phyloP scores from a whole-genome alignment of 2,888 invertebrate species.

The Rhingia rostrata region DNA sequence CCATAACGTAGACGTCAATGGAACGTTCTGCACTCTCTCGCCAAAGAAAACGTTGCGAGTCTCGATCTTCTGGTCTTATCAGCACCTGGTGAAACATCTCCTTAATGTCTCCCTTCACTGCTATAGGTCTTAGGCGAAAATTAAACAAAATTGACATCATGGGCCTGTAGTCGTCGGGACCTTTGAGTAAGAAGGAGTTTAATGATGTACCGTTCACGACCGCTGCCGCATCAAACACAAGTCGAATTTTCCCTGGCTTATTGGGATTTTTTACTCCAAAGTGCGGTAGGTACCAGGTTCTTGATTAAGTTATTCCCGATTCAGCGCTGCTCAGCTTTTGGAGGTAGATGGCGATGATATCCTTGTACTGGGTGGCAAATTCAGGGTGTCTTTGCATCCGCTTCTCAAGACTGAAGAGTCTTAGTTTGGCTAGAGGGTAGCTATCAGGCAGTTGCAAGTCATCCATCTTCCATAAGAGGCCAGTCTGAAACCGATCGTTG shows the following conservation, averaged over 20 bases:
- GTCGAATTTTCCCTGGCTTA: slow-evolving; percentile 76
- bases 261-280: slow-evolving; percentile 74
- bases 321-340: slow-evolving; percentile 2
- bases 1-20: no score
- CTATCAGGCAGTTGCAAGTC: slow-evolving; percentile 44
- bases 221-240: slow-evolving; percentile 78
- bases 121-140: slow-evolving; percentile 76
- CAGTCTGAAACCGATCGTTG: no score
- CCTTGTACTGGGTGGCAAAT: no score
- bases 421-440: slow-evolving; percentile 37
- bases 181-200: slow-evolving; percentile 75
- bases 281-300: slow-evolving; percentile 76
- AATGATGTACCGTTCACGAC: slow-evolving; percentile 70
- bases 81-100: no score
- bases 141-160: slow-evolving; percentile 76
- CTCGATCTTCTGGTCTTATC: no score
- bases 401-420: slow-evolving; percentile 23
- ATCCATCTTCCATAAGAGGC: slow-evolving; percentile 15
- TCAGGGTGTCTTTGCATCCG: no score
- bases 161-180: slow-evolving; percentile 77
- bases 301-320: slow-evolving; percentile 15
- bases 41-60: no score
- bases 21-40: no score
- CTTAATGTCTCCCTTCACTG: slow-evolving; percentile 49
- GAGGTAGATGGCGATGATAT: no score